A percentile compares a stretch with the other conserved stretches of the same genome.
These are phyloP conservation scores for Melanargia galathea DNA, from an alignment of 2,888 invertebrate species.

Conservation along the genomic window DNA sequence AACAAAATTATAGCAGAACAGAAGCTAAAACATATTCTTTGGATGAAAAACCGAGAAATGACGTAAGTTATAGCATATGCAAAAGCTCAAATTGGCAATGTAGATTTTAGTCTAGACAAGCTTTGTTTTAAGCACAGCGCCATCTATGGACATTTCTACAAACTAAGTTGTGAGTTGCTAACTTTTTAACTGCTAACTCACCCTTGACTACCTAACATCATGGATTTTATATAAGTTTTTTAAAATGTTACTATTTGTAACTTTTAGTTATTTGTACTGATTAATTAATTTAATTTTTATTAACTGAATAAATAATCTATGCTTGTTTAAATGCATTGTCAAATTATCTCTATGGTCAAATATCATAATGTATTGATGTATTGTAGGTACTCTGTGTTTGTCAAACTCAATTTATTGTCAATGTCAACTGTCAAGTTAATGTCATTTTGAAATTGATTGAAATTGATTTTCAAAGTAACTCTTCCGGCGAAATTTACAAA, in stretches of 20 bases:
- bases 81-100: neutral
- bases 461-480: constrained; percentile 25
- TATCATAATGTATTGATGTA: constrained; percentile 12
- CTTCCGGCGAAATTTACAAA: constrained; percentile 28
- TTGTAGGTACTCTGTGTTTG: no score
- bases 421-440: constrained; percentile 6
- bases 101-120: no score
- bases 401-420: constrained; percentile 3
- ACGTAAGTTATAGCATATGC: constrained; percentile 53
- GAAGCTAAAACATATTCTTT: constrained; percentile 77
- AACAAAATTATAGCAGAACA: constrained; percentile 84
- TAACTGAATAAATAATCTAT: no score
- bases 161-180: neutral
- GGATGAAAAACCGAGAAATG: constrained; percentile 72
- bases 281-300: no score
- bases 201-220: no score
- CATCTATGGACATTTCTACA: constrained; percentile 12
- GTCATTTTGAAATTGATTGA: constrained; percentile 31
- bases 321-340: no score
- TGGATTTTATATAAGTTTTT: no score
- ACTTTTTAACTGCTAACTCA: neutral
- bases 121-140: neutral
- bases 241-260: neutral
- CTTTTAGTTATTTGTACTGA: no score
- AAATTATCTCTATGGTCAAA: no score